Conservation (phyloP, 2,888 invertebrate species). For the Pemphredon lugubris region DNA sequence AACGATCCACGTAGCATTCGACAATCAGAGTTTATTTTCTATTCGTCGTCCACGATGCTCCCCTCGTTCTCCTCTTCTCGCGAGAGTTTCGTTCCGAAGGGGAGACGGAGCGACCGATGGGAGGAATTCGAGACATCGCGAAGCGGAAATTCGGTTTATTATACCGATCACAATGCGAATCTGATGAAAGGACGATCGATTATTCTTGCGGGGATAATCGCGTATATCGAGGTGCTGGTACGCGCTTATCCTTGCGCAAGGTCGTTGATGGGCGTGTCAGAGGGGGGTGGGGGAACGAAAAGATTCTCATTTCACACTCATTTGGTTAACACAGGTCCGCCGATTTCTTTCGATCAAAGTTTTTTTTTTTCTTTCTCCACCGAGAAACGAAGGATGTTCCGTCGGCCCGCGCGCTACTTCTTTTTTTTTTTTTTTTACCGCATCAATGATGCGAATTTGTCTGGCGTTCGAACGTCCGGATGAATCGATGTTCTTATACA, state of each 20-base stretch:
- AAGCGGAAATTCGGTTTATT: constrained; percentile 42
- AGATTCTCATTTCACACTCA: constrained; percentile 43
- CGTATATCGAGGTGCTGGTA: constrained; percentile 26
- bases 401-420: too few relatives aligned
- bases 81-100: too few relatives aligned
- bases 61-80: too few relatives aligned
- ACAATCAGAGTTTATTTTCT: constrained; percentile 1
- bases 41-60: neutral
- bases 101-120: too few relatives aligned
- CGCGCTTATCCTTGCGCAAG: constrained; percentile 14
- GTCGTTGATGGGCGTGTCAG: constrained; percentile 26
- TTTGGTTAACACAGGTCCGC: neutral
- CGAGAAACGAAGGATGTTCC: too few relatives aligned
- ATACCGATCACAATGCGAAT: constrained; percentile 33
- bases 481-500: too few relatives aligned
- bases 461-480: too few relatives aligned
- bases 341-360: neutral
- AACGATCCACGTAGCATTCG: too few relatives aligned
- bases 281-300: constrained; percentile 24
- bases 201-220: constrained; percentile 55
- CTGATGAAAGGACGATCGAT: constrained; percentile 58
- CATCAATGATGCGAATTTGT: too few relatives aligned
- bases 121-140: too few relatives aligned
- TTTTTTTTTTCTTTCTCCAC: neutral
- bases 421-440: too few relatives aligned